Conservation (phyloP, 92 coral and sea anemone genomes). For the Phenganax marumi region DNA sequence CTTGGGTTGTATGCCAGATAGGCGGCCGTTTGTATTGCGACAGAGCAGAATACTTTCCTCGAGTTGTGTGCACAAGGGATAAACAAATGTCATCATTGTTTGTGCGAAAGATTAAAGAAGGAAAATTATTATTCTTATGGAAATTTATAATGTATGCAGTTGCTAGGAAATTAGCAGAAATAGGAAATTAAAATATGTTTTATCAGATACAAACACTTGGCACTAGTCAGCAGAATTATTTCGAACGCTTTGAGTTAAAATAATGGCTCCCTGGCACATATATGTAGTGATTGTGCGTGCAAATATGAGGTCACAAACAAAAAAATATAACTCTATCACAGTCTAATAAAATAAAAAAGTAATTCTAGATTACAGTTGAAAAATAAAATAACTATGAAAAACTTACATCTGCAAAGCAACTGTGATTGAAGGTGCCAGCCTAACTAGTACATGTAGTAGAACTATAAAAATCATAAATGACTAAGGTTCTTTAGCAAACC, state of each 20-base stretch:
- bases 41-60: background rate
- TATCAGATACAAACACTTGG: background rate
- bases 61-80: background rate
- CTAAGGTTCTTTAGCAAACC: too few relatives aligned
- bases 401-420: too few relatives aligned
- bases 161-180: background rate
- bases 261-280: background rate
- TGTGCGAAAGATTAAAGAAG: constrained; percentile 29
- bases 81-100: constrained; percentile 16
- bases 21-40: constrained; percentile 6
- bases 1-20: background rate
- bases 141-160: background rate
- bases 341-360: background rate
- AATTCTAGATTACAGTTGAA: background rate
- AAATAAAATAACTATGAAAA: background rate
- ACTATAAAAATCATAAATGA: too few relatives aligned
- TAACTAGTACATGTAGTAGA: too few relatives aligned
- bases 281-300: background rate
- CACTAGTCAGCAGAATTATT: background rate
- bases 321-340: too few relatives aligned
- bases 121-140: background rate
- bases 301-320: background rate
- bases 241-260: background rate
- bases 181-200: background rate
- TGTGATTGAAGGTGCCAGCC: too few relatives aligned